Percentiles rank a stretch among this genome's conserved stretches.
Evolutionary conservation across 1,140 invertebrate genomes (phyloP).

Genomic region (Reticulitermes speratus): DNA sequence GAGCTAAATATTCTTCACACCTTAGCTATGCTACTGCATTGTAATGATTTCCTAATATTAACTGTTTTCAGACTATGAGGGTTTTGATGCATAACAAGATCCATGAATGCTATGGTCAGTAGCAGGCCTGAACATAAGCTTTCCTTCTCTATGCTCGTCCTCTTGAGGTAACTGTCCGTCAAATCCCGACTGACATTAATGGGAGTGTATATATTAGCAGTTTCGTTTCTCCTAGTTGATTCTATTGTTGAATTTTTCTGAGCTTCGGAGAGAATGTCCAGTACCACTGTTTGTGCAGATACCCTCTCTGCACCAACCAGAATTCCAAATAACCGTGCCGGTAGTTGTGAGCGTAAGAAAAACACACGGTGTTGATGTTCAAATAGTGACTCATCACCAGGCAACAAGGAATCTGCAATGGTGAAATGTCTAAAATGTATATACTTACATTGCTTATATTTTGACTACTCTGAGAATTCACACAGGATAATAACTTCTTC

Average conservation of each 20-base stretch:
- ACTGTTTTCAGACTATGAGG: neutral
- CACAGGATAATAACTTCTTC: too few relatives aligned
- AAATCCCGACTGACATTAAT: neutral
- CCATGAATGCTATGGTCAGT: constrained; percentile 27
- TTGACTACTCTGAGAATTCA: too few relatives aligned
- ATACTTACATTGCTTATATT: too few relatives aligned
- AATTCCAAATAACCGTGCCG: constrained; percentile 22
- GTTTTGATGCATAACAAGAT: constrained; percentile 23
- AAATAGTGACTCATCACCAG: neutral
- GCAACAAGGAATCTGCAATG: neutral
- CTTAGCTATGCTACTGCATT: too few relatives aligned
- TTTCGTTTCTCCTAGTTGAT: neutral
- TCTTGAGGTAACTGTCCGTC: neutral
- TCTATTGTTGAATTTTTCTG: neutral
- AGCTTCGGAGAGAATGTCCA: neutral
- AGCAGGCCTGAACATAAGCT: constrained; percentile 21
- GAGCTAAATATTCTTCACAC: too few relatives aligned
- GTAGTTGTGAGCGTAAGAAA: constrained; percentile 16
- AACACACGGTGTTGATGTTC: constrained; percentile 17
- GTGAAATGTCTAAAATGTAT: neutral
- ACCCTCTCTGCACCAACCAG: constrained; percentile 25
- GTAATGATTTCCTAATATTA: neutral
- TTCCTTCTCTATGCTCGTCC: constrained; percentile 1
- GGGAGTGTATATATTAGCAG: neutral
- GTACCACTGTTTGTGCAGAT: constrained; percentile 1